These are phyloP conservation scores for Diabrotica virgifera DNA, from an alignment of 1,140 invertebrate genomes.

Conservation along the genomic window DNA sequence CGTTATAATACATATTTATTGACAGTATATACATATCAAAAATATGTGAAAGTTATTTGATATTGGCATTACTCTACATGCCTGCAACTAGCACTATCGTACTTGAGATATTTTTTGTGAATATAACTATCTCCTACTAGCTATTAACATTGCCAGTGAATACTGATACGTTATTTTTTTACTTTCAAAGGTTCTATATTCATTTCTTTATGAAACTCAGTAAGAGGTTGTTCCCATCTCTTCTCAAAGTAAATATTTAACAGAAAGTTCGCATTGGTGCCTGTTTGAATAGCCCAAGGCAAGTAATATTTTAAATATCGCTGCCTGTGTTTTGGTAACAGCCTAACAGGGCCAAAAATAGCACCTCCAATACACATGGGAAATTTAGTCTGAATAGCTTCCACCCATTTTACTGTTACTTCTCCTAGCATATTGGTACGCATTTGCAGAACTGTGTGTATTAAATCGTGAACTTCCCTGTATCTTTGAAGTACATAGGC, in stretches of 20 bases:
- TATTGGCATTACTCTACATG: no score
- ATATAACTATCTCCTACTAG: no score
- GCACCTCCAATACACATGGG: conserved; percentile 89
- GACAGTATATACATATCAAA: no score
- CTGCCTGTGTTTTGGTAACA: conserved; percentile 80
- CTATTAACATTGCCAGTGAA: no score
- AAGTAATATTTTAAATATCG: conserved; percentile 77
- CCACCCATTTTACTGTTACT: conserved; percentile 96
- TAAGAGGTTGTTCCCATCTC: conserved; percentile 85
- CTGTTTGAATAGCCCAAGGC: conserved; percentile 85
- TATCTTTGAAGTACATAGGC: conserved; percentile 97
- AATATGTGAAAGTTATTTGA: no score
- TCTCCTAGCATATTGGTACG: conserved; percentile 95
- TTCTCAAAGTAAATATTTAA: conserved; percentile 90
- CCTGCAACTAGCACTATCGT: no score
- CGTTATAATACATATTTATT: no score
- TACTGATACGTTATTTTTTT: no score
- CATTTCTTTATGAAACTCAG: conserved; percentile 76
- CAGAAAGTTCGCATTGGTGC: conserved; percentile 70
- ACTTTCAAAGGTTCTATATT: conserved; percentile 56
- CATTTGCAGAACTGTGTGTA: conserved; percentile 88
- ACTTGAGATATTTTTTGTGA: no score
- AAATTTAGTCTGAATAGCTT: conserved; percentile 85
- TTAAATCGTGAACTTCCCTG: conserved; percentile 92
- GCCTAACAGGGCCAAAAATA: conserved; percentile 78